Percentiles rank a stretch among this genome's conserved stretches.
Conservation (phyloP, 2,113 vertebrate genomes). For the Lepidothrix coronata region DNA sequence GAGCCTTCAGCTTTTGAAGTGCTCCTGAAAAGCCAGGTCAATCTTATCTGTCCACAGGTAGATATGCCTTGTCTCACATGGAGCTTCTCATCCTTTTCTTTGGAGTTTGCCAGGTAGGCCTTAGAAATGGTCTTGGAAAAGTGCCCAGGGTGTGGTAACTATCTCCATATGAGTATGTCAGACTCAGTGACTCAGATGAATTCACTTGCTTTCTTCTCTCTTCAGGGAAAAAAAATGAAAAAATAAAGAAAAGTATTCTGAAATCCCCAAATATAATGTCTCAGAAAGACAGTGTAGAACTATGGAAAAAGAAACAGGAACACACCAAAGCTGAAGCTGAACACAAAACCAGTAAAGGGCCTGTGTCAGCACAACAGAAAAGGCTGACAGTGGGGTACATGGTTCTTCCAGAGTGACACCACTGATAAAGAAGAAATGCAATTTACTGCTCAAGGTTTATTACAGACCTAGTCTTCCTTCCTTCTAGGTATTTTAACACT, state of each 20-base stretch:
- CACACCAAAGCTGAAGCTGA: not conserved
- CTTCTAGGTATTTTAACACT: not conserved
- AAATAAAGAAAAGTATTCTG: not conserved
- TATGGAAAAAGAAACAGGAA: not conserved
- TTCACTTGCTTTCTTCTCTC: not conserved
- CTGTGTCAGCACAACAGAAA: not conserved
- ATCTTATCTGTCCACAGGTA: not conserved
- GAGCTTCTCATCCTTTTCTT: not conserved
- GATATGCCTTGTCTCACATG: not conserved
- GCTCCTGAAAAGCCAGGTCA: not conserved
- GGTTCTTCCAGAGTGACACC: not conserved
- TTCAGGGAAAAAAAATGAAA: not conserved
- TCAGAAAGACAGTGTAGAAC: not conserved
- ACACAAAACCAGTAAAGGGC: not conserved
- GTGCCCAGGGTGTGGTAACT: not conserved
- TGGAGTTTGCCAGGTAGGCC: not conserved
- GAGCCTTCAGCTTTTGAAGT: not conserved
- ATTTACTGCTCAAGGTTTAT: not conserved
- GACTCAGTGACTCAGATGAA: not conserved
- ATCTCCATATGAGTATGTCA: not conserved
- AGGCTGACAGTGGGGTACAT: not conserved
- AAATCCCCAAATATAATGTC: not conserved
- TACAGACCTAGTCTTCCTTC: not conserved
- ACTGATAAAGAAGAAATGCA: not conserved
- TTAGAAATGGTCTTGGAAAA: not conserved